Evolutionary conservation across 2,888 invertebrate genomes (phyloP), one percentile per base, ranked within the genome.

Genomic region (Macaria liturata): DNA sequence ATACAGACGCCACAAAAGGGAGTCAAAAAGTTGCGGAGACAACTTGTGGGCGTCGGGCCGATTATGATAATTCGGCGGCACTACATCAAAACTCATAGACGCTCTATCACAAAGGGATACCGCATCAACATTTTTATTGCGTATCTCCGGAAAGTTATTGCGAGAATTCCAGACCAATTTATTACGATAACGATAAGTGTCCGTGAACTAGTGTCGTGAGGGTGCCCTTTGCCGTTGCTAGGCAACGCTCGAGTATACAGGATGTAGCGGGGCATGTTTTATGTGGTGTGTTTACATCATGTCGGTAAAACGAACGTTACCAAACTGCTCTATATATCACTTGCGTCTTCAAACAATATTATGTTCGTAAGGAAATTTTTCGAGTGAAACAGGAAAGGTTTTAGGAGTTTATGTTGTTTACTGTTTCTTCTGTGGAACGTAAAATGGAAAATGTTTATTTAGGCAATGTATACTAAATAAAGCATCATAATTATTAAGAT

Each of bases 111-210:
- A 74, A 72, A 70, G 66, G 67, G 76, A 74, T 68, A 69, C 66
- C 59, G 62, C 72, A 76, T 72, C 71, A 72, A 76, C 77, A 79
- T 83, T 83, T 81, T 84, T 86, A 86, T 86, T 84, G 81, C 81
- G 79, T 80, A 81, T 78, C 76, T 75, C 78, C 75, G 74, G 70
- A 53, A 56, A 83, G 83, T 86, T 87, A 88, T 86, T 82, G 83
- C 81, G 75, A 66, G 84, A 81, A 84, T 85, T 86, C 82, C 86
- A 86, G 84, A 85, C 85, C 84, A 87, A 90, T 90, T 89, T 90
- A 89, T 90, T 89, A 83, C 81, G 83, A 83, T 88, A 87, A 86
- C 84, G 83, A 87, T 87, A 88, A 91, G 88, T 88, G 86, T 87
- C 86, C 86, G 81, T 86, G 84, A 84, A 87, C 86, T 84, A 88